A percentile compares a stretch with the other conserved stretches of the same genome.
phyloP scores from a whole-genome alignment of 2,113 vertebrate genomes.

The Mobula hypostoma region DNA sequence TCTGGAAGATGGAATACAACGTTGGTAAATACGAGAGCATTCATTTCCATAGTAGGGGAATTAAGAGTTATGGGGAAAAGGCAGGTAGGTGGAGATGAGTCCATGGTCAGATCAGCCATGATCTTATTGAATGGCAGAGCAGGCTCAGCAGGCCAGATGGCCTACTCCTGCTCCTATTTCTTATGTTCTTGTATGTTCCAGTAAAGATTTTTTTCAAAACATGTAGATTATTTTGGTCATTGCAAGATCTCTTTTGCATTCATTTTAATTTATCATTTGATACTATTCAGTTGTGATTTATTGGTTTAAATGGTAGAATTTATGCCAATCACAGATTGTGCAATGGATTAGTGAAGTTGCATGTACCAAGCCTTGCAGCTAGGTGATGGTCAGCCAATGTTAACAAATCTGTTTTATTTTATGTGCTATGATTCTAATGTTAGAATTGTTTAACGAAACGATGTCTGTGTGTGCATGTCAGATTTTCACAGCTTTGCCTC shows the following conservation, averaged over 20 bases:
- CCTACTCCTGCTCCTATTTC: too few species aligned
- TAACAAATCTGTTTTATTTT: neutral
- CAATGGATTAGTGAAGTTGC: neutral
- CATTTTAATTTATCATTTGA: neutral
- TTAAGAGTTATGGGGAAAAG: too few species aligned
- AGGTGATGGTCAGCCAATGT: neutral
- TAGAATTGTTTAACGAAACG: too few species aligned
- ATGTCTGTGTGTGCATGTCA: conserved; percentile 41
- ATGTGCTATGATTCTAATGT: neutral
- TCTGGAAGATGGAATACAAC: too few species aligned
- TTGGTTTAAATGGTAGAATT: neutral
- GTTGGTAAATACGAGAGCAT: too few species aligned
- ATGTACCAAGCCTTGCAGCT: neutral
- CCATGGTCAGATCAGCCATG: too few species aligned
- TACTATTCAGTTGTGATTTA: neutral
- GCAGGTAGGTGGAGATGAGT: too few species aligned
- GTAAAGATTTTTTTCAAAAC: neutral
- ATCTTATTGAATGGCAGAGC: too few species aligned
- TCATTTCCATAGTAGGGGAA: too few species aligned
- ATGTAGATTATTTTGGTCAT: neutral
- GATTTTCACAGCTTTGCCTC: conserved; percentile 95
- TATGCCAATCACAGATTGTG: neutral
- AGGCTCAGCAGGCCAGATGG: too few species aligned
- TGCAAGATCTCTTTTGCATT: neutral
- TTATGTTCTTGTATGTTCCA: neutral